Evolutionary conservation across 2,888 invertebrate genomes (phyloP), one percentile per base, ranked within the genome.

Genomic region (Abrostola tripartita): DNA sequence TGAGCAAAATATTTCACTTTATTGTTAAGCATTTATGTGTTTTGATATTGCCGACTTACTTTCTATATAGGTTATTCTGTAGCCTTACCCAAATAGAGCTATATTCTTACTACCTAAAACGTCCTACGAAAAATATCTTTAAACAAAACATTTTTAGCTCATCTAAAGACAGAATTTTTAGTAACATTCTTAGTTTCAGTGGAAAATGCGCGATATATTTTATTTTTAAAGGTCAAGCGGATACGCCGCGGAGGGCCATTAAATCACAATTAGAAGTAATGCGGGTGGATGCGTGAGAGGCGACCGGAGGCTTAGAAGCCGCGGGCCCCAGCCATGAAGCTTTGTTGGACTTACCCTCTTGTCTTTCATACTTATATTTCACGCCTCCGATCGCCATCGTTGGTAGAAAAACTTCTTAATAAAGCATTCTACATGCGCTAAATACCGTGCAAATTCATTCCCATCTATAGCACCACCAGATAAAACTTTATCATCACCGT

Each of bases 201-300:
- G 58, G 74, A 79, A 79, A 83, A 84, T 78, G 78, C 71, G 81
- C 73, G 65, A 83, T 83, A 85, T 88, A 89, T 89, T 86, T 88
- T 89, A 86, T 89, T 87, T 90, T 90, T 87, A 87, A 24, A 88
- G 87, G 90, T 88, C 87, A 89, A 91, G 88, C 83, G 88, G 88
- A 88, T 89, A 89, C 88, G 83, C 83, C 84, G 88, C 86, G 87
- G 82, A 86, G 84, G 84, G 87, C 91, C 92, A 93, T 93, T 93
- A 93, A 93, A 93, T 93, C 93, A 92, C 93, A 93, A 93, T 93
- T 93, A 93, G 92, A 88, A 85, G 89, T 93, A 93, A 93, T 93
- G 91, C 93, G 92, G 92, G 91, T 84, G 76, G 87, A 90, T 92
- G 92, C 92, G 92, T 92, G 92, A 88, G 86, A 87, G 88, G 85